These are phyloP conservation scores for Palythoa grandis DNA, from an alignment of 92 coral and sea anemone species.

Conservation along the genomic window DNA sequence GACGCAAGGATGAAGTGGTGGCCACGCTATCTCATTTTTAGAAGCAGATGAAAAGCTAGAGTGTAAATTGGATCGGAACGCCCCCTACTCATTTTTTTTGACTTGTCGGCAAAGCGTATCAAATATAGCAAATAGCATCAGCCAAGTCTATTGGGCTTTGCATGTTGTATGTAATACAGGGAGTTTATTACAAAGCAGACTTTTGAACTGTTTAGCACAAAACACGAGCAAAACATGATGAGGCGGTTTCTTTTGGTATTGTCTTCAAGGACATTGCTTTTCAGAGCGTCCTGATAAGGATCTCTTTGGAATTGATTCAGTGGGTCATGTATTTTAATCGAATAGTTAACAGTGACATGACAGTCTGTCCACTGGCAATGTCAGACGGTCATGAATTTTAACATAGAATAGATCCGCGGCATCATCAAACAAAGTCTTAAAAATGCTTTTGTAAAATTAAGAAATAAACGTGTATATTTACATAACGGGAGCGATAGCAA, in stretches of 20 bases:
- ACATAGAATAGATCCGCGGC: constrained; percentile 12
- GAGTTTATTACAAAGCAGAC: background rate
- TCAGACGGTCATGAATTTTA: constrained; percentile 20
- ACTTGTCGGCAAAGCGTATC: constrained; percentile 66
- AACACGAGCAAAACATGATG: background rate
- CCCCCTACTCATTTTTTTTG: constrained; percentile 89
- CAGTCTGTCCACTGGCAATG: constrained; percentile 11
- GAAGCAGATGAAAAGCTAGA: constrained; percentile 84
- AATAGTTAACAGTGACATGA: constrained; percentile 29
- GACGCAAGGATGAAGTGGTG: constrained; percentile 66
- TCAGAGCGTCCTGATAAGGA: constrained; percentile 52
- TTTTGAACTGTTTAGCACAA: background rate
- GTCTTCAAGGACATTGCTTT: constrained; percentile 42
- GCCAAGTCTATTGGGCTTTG: background rate
- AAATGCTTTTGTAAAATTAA: constrained; percentile 57
- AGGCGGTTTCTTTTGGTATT: constrained; percentile 46
- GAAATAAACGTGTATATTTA: constrained; percentile 72
- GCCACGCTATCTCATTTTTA: constrained; percentile 65
- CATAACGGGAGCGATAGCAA: constrained; percentile 59
- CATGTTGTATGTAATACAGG: constrained; percentile 3
- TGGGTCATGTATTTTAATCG: constrained; percentile 56
- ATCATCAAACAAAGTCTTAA: constrained; percentile 31
- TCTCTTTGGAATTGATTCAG: constrained; percentile 64
- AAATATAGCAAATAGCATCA: background rate
- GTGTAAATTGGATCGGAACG: constrained; percentile 96